Base-by-base conservation (phyloP, 2,113 vertebrate species). In the Euleptes europaea region DNA sequence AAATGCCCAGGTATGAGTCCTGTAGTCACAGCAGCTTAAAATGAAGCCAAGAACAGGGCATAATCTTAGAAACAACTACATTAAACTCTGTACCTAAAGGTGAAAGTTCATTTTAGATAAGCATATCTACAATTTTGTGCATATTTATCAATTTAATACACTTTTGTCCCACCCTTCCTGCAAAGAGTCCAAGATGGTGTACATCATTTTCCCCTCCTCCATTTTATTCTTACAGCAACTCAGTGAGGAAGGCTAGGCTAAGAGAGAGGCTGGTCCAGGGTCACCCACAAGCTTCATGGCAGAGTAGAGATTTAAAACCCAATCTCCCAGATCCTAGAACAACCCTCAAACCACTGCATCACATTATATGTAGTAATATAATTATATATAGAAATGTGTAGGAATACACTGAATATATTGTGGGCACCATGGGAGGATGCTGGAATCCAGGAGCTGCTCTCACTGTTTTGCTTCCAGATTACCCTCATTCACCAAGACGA, bases 31-130 rank as follows among this genome's bases (percentile, higher is more conserved):
- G 5, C 21, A 84, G 66, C 86, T 86, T 72, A 78, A 71, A 47
- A 14, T 51, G 81, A 73, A 31, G 69, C 71, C 2, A 83, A 88
- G 84, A 89, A 86, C 38, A 12, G 69, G 85, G 89, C 79, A 51
- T 74, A 51, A 54, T 77, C 3, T 65, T 88, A 65, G 69, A 83
- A 38, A 21, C 5, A 11, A 73, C 82, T 88, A 86, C 65, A 85
- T 83, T 19, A 75, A 82, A 57, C 38, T 26, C 28, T 89, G 89
- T 82, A 72, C 51, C 51, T 82, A 88, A 87, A 5, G 8, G 12
- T 7, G 80, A 69, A 33, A 11, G 1, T 28, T 42, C 77, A 38
- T 78, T 21, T 81, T 57, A 19, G 9, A 74, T 31, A 35, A 40
- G 9, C 65, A 66, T 7, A 66, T 70, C 69, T 35, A 40, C 35